Evolutionary conservation across 2,113 vertebrate species (phyloP), one percentile per base, ranked within the genome.

Genomic region (Thunnus thynnus): DNA sequence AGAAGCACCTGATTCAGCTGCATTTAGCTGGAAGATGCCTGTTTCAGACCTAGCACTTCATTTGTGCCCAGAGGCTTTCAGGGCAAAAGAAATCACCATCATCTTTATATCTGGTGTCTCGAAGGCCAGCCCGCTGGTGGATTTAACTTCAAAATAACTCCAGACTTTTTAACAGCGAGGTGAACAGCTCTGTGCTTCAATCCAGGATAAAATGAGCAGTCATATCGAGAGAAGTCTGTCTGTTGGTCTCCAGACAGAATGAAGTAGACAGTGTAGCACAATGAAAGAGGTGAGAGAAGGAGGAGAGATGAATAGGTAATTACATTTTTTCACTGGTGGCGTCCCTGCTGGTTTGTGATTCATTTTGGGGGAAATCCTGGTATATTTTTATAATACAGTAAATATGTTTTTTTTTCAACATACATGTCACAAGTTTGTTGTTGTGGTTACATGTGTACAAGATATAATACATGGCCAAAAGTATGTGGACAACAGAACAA

Each of bases 231-330:
- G 52, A 71, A 61, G 9, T 57, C 51, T 46, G 46, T 60, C 36
- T 72, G 61, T 65, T 36, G 36, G 22, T 30, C 83, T 79, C 72
- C 62, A 55, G 27, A 84, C 54, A 65, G 47, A 69, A 69, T 13
- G 32, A 50, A 69, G n/a, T 41, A 77, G 71, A 55, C 14, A 2
- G 32, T 54, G 71, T 46, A 22, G 66, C 58, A 58, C 69, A 17
- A 22, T 46, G 30, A 70, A 57, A 63, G 22, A 69, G 72, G 20
- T 56, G 36, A 84, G 22, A 25, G 6, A 12, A 48, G 51, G 70
- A 76, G 67, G 64, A 48, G 78, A 63, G 54, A 68, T 74, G 68
- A 76, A 84, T 50, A 61, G 72, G 55, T 55, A 78, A 86, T 85
- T 50, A 69, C 76, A 41, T 58, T 66, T 66, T 47, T 76, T 71